Conservation (phyloP, 2,888 invertebrate species). For the Eilema griseolum region DNA sequence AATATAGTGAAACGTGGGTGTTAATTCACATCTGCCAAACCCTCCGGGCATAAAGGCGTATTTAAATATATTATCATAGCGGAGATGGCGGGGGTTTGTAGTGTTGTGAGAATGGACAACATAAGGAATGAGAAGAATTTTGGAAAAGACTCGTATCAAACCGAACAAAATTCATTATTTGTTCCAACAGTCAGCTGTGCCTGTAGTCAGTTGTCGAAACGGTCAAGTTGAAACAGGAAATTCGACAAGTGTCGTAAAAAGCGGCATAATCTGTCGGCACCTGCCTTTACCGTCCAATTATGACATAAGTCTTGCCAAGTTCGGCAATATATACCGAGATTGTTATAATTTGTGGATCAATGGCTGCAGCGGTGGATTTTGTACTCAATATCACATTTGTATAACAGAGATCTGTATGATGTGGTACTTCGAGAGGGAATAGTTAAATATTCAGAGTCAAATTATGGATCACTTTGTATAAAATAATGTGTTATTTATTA, state of each 20-base stretch:
- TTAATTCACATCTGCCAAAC: no score
- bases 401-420: neutral
- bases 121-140: no score
- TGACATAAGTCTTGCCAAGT: conserved; percentile 20
- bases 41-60: no score
- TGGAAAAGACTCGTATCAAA: no score
- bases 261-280: conserved; percentile 25
- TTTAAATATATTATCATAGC: no score
- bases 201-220: conserved; percentile 7
- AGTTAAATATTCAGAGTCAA: neutral
- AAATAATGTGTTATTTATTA: no score
- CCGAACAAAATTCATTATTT: neutral
- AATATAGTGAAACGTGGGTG: no score
- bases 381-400: neutral
- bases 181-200: conserved; percentile 7
- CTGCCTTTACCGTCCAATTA: conserved; percentile 10
- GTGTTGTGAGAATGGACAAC: no score
- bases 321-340: conserved; percentile 17
- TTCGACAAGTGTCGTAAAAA: conserved; percentile 31
- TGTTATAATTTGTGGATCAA: conserved; percentile 19
- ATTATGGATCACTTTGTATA: neutral
- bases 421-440: neutral
- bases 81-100: no score
- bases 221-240: conserved; percentile 20
- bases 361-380: conserved; percentile 12